These are phyloP conservation scores for Micrasema longulum DNA, from an alignment of 1,140 invertebrate genomes.

Conservation along the genomic window DNA sequence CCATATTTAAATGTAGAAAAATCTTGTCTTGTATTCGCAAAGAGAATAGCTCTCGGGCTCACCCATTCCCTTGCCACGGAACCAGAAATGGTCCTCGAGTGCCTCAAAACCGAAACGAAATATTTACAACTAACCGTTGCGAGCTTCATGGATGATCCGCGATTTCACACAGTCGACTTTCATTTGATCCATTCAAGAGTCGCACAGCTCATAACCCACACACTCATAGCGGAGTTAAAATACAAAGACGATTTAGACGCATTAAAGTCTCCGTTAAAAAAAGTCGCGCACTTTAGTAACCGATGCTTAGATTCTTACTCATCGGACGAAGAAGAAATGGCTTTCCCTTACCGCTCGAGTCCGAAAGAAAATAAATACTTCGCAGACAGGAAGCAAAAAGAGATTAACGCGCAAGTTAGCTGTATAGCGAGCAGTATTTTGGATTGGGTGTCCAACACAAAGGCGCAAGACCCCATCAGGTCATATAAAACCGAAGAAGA, in stretches of 20 bases:
- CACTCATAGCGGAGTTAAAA: conserved; percentile 60
- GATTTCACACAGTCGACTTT: conserved; percentile 73
- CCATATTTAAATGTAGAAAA: conserved; percentile 74
- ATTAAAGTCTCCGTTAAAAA: conserved; percentile 38
- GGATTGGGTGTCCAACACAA: conserved; percentile 59
- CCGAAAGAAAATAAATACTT: conserved; percentile 42
- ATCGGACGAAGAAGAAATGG: conserved; percentile 59
- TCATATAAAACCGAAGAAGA: conserved; percentile 67
- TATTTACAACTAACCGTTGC: conserved; percentile 74
- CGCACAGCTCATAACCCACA: conserved; percentile 71
- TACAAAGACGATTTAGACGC: conserved; percentile 57
- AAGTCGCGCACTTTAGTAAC: conserved; percentile 35
- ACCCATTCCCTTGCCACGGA: conserved; percentile 61
- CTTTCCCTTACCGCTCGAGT: conserved; percentile 30
- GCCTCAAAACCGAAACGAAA: conserved; percentile 72
- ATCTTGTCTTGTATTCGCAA: conserved; percentile 76
- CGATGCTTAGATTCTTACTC: conserved; percentile 58
- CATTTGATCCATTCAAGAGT: conserved; percentile 73
- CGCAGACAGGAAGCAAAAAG: conserved; percentile 55
- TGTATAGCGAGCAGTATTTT: conserved; percentile 64
- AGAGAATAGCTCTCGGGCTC: conserved; percentile 69
- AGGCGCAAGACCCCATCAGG: conserved; percentile 54
- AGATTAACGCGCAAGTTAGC: conserved; percentile 60
- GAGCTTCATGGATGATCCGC: conserved; percentile 74
- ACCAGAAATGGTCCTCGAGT: conserved; percentile 62